Base-by-base conservation (phyloP, 2,888 invertebrate species). In the Drosophila acutilabella region DNA sequence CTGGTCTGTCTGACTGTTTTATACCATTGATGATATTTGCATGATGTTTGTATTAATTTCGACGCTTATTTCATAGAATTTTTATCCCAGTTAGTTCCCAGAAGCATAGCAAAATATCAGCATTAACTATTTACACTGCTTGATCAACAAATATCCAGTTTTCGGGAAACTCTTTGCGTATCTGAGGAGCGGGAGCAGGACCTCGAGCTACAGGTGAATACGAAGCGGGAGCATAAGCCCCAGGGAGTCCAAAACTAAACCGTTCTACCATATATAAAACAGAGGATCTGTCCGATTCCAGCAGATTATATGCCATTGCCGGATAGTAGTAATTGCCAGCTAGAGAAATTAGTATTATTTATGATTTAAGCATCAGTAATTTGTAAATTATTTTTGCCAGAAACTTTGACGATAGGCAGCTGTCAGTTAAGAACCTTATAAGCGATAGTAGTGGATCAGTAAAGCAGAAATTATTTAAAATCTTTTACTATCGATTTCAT, bases 101-200 rank as follows among this genome's bases (percentile, higher is more conserved):
- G 30, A 26, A 30, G 23, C 8, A 26, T 52, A 64, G 33, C 18
- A 1, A 14, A 13, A 51, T 33, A 48, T 14, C 10, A 8, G 16
- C 20, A 30, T 41, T 59, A 18, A 16, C 13, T n/a, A 47, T 45
- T 64, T 72, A 77, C 77, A 44, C 78, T 26, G 59, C 56, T 23
- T 66, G 92, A 70, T 93, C 93, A 81, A 93, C 90, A 93, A 87
- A 94, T 93, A 58, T 40, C 95, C 95, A 96, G 70, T 94, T 95
- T 93, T 95, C 95, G 62, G 95, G 94, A 91, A 95, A 95, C 88
- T 94, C 92, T 92, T 94, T 94, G 87, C 95, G 93, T 69, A 83
- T 47, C 69, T 66, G 64, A 2, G 69, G 20, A 40, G 10, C 48
- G 13, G 13, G 36, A 36, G 5, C 4, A 4, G 36, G 36, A 13